Evolutionary conservation across 1,140 invertebrate genomes (phyloP), one percentile per base, ranked within the genome.

Genomic region (Leptinotarsa texana): DNA sequence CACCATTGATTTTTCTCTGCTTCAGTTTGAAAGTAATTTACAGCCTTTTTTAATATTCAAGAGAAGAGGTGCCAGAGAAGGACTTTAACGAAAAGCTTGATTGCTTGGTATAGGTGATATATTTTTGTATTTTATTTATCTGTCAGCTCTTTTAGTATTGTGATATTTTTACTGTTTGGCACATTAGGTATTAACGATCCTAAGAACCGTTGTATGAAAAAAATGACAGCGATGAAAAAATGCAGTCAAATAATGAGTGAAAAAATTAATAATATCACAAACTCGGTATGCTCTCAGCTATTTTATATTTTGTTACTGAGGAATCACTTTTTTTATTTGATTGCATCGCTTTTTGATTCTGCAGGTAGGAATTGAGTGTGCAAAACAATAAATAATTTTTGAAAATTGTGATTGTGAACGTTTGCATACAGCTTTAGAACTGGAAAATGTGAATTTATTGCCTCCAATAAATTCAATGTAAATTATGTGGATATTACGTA

Each of bases 401-500:
- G 17, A 69, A 69, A 27, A 69, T 24, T 65, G 67, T 69, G 67
- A 69, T 69, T 69, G n/a, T 69, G 47, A 33, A 69, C 18, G 18
- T 72, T 42, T 72, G 48, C 62, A 66, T 63, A 74, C 77, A 66
- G 75, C 75, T 77, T 75, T 77, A 77, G 75, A 69, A 73, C 48
- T 72, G 27, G 27, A 48, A 69, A 72, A 72, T 73, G 70, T 73
- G 73, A 72, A 75, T 75, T 80, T 82, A 82, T 69, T 69, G 81
- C 80, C 82, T 81, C 81, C 81, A 82, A 83, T 79, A 81, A 82
- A 79, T 83, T 84, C 82, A 83, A 82, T 84, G 83, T 84, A 84
- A 80, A 78, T 84, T 84, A 84, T 84, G 83, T 84, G 82, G 83
- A 84, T 84, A 84, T 84, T 81, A 79, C 78, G 79, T 84, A 84